A percentile compares a stretch with the other conserved stretches of the same genome.
These are phyloP conservation scores for Himalopsyche japonica DNA, from an alignment of 2,888 invertebrate genomes.

Conservation along the genomic window DNA sequence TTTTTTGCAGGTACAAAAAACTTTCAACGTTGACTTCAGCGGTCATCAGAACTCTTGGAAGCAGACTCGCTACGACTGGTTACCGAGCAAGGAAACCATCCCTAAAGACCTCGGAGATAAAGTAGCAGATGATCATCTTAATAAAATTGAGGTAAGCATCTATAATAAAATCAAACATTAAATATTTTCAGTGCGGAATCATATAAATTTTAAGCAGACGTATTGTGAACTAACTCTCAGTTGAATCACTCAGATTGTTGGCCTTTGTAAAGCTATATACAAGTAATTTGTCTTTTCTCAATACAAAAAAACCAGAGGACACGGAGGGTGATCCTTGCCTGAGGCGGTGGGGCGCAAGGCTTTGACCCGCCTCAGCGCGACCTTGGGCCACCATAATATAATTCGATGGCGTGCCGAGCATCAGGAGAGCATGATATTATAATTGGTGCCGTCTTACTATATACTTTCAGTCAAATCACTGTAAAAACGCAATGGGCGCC, in stretches of 20 bases:
- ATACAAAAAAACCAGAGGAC: slow-evolving; percentile 9
- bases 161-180: slow-evolving; percentile 34
- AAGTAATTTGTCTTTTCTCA: slow-evolving; percentile 28
- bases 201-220: background rate
- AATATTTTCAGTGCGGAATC: slow-evolving; percentile 6
- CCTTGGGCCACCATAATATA: slow-evolving; percentile 24
- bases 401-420: slow-evolving; percentile 19
- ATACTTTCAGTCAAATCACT: background rate
- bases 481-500: background rate
- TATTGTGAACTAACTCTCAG: background rate
- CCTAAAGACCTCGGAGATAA: slow-evolving; percentile 55
- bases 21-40: slow-evolving; percentile 51
- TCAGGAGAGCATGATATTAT: background rate
- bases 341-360: slow-evolving; percentile 22
- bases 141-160: slow-evolving; percentile 52
- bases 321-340: slow-evolving; percentile 34
- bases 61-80: slow-evolving; percentile 54
- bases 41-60: slow-evolving; percentile 52
- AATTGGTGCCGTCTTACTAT: slow-evolving; percentile 11
- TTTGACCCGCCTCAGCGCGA: slow-evolving; percentile 29
- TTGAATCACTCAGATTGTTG: background rate
- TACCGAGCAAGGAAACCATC: slow-evolving; percentile 52
- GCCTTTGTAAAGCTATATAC: background rate
- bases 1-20: slow-evolving; percentile 53
- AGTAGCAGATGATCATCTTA: slow-evolving; percentile 49